These are phyloP conservation scores for Molorchus minor DNA, from an alignment of 2,888 invertebrate genomes.

Conservation along the genomic window DNA sequence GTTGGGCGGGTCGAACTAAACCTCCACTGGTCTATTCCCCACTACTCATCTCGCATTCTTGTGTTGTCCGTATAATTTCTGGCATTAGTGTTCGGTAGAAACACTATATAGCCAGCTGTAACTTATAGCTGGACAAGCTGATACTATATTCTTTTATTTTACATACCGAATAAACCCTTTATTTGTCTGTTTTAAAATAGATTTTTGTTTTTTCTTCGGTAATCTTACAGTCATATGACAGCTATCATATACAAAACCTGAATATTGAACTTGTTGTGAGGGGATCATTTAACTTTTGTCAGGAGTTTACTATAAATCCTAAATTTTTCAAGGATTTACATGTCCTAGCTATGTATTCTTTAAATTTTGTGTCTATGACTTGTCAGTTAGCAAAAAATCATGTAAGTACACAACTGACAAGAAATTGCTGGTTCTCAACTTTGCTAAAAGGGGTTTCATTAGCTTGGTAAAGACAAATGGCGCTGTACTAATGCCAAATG, in stretches of 20 bases:
- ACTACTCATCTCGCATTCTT: too few species aligned
- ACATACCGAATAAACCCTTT: not conserved
- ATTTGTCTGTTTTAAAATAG: not conserved
- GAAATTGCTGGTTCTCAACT: not conserved
- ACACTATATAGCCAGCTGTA: slow-evolving; percentile 18
- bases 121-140: slow-evolving; percentile 18
- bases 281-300: slow-evolving; percentile 15
- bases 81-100: too few species aligned
- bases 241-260: slow-evolving; percentile 19
- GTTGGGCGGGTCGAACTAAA: too few species aligned
- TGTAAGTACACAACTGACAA: not conserved
- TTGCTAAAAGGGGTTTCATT: not conserved
- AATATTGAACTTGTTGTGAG: not conserved
- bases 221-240: slow-evolving; percentile 4
- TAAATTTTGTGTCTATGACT: not conserved
- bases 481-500: not conserved
- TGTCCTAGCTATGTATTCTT: not conserved
- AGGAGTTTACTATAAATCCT: slow-evolving; percentile 20
- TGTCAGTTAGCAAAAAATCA: not conserved
- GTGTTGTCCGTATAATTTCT: too few species aligned
- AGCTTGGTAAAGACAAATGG: not conserved
- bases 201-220: slow-evolving; percentile 9
- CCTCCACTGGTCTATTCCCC: too few species aligned
- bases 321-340: slow-evolving; percentile 5
- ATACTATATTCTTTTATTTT: slow-evolving; percentile 11